A percentile compares a stretch with the other conserved stretches of the same genome.
These are phyloP conservation scores for Oreonectes daqikongensis DNA, from an alignment of 2,797 vertebrate genomes.

Conservation along the genomic window DNA sequence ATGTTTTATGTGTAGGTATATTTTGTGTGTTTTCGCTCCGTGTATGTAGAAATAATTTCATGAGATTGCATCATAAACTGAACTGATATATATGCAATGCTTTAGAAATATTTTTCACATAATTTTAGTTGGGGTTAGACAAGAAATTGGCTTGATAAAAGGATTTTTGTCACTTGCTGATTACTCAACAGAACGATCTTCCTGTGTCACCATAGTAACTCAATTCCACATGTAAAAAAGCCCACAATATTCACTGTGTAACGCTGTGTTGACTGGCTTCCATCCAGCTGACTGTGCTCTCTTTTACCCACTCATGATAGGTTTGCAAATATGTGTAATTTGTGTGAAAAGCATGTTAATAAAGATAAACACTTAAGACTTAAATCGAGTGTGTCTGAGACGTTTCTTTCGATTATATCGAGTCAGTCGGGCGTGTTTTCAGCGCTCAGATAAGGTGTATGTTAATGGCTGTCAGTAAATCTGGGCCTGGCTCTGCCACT, in stretches of 20 bases:
- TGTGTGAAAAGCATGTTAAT: constrained; percentile 8
- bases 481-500: constrained; percentile 52
- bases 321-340: constrained; percentile 14
- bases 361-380: constrained; percentile 26
- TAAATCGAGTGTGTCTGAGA: constrained; percentile 30
- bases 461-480: constrained; percentile 53
- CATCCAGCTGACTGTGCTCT: background rate
- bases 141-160: constrained; percentile 30
- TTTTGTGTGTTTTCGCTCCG: background rate
- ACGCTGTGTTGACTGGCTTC: constrained; percentile 27
- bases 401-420: constrained; percentile 48
- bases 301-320: background rate
- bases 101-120: background rate
- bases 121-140: background rate
- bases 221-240: constrained; percentile 60
- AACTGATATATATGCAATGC: background rate
- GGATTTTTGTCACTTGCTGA: constrained; percentile 41
- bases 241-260: constrained; percentile 26
- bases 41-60: background rate
- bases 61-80: constrained; percentile 4
- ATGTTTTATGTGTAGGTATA: constrained; percentile 22
- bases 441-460: constrained; percentile 50
- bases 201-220: constrained; percentile 56
- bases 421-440: constrained; percentile 35
- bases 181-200: constrained; percentile 45